Base-by-base conservation (phyloP, 2,797 vertebrate genomes). In the Leptoclinus maculatus region DNA sequence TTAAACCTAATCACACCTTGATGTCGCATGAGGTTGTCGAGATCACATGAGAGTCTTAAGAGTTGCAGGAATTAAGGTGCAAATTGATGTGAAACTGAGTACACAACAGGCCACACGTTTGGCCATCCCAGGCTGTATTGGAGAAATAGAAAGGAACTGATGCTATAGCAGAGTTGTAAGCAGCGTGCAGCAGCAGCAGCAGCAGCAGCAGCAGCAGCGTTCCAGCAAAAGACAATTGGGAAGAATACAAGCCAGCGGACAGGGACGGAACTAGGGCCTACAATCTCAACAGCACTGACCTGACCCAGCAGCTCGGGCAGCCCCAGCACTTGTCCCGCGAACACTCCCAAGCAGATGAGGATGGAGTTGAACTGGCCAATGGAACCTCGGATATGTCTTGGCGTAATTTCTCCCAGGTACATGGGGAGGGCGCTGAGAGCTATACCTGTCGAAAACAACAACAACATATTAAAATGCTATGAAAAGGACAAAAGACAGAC, bases 341-440 rank as follows among this genome's bases (percentile, higher is more conserved):
- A 97, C 56, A 99, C 97, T 0, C 98, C 98, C 1, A 97, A 60
- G 78, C 98, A 99, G 93, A 99, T 98, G 87, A 99, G 95, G 90
- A 99, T 96, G 1, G 97, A 91, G 25, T 97, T 98, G 88, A 98
- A 95, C 87, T 99, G 98, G 34, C 98, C 98, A 67, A 98, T 88
- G 1, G 93, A 96, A 36, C 98, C 98, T 4, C 98, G 95, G 51
- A 97, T 95, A 64, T 96, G 92, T 81, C 95, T 96, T 11, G 97
- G 98, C 2, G 98, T 97, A 88, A 99, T 99, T 93, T 99, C 98
- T 60, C 95, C 97, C 76, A 99, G 92, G 91, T 99, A 99, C 97
- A 98, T 98, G 63, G 98, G 97, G 43, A 99, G 95, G 0, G 91
- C 96, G 5, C 97, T 98, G 57, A 99, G 96, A 65, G 97, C 94